Conservation (phyloP, 2,113 vertebrate genomes). For the Nerophis ophidion region DNA sequence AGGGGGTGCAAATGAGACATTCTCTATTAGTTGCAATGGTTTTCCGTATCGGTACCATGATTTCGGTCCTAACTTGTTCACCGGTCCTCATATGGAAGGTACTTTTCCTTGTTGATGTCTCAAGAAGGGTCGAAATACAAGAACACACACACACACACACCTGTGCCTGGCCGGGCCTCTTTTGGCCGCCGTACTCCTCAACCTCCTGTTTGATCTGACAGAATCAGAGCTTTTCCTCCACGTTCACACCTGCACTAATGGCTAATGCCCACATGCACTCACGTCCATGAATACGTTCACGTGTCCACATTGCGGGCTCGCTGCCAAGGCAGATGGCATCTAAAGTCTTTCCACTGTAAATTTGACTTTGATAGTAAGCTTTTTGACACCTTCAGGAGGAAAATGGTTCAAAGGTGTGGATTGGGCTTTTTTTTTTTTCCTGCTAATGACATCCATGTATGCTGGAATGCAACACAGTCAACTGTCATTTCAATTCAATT, state of each 20-base stretch:
- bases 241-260: constrained; percentile 13
- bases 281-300: not conserved
- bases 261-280: constrained; percentile 9
- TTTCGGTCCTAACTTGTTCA: no score
- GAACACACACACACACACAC: constrained; percentile 38
- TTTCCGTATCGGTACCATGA: no score
- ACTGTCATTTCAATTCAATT: not conserved
- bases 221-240: constrained; percentile 17
- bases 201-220: constrained; percentile 35
- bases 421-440: not conserved
- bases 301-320: not conserved
- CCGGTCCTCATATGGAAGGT: no score
- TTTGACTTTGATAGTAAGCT: not conserved
- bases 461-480: not conserved
- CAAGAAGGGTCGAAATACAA: not conserved
- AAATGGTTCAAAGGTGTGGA: not conserved
- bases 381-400: not conserved
- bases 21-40: no score
- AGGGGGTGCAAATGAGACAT: no score
- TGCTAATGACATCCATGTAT: no score
- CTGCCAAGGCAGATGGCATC: not conserved
- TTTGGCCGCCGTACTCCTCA: not conserved
- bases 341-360: not conserved
- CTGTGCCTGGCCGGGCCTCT: constrained; percentile 39
- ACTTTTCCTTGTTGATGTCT: no score